phyloP scores from a whole-genome alignment of 2,888 invertebrate species.

The Drosophila subquinaria region DNA sequence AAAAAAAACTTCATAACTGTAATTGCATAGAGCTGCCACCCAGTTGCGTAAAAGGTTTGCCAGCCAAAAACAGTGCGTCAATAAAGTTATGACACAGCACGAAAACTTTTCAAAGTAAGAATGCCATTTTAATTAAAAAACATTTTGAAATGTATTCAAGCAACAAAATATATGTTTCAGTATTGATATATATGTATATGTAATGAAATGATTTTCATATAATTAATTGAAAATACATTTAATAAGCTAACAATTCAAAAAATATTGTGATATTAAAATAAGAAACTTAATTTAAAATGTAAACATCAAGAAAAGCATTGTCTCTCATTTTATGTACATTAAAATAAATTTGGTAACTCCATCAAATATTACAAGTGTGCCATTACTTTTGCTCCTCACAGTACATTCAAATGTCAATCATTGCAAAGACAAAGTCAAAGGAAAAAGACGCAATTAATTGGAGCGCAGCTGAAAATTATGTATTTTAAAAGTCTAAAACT shows the following conservation, averaged over 20 bases:
- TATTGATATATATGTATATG: too few relatives aligned
- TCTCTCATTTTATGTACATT: too few relatives aligned
- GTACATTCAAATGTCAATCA: neutral
- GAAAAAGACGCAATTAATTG: neutral
- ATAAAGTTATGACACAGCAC: neutral
- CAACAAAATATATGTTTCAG: too few relatives aligned
- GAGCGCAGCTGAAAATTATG: neutral
- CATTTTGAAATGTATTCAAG: too few relatives aligned
- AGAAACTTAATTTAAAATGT: too few relatives aligned
- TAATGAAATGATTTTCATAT: neutral
- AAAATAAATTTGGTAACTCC: too few relatives aligned
- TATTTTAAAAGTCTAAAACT: neutral
- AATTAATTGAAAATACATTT: neutral
- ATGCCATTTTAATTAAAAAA: too few relatives aligned
- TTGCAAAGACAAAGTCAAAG: neutral
- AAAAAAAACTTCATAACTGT: constrained; percentile 5
- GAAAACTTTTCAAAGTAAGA: too few relatives aligned
- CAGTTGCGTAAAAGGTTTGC: neutral
- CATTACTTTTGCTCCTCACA: neutral
- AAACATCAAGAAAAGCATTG: too few relatives aligned
- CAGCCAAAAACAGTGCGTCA: neutral
- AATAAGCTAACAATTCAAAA: neutral
- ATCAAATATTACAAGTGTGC: neutral
- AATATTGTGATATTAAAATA: neutral
- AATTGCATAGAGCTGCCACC: constrained; percentile 10